phyloP scores from a whole-genome alignment of 2,888 invertebrate genomes.

The Itoplectis maculator region DNA sequence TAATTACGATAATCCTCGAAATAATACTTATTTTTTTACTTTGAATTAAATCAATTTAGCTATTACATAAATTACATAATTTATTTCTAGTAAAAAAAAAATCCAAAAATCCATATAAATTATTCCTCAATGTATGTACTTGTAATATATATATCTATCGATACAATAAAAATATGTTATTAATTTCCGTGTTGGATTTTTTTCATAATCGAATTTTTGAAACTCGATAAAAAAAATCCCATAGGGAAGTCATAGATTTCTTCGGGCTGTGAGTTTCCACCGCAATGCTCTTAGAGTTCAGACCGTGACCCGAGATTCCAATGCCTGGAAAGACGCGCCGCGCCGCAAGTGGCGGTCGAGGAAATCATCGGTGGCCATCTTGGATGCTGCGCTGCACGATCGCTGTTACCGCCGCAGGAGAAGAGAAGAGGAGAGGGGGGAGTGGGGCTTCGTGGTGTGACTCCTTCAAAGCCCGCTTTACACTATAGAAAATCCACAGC shows the following conservation, averaged over 20 bases:
- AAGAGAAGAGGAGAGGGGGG: too few relatives aligned
- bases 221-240: too few relatives aligned
- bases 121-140: too few relatives aligned
- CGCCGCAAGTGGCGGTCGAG: neutral
- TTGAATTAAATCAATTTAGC: neutral
- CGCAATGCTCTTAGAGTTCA: neutral
- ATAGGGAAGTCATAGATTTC: neutral
- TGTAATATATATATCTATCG: too few relatives aligned
- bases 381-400: constrained; percentile 33
- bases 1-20: neutral
- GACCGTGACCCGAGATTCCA: constrained; percentile 37
- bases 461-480: constrained; percentile 1
- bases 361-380: constrained; percentile 32
- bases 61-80: neutral
- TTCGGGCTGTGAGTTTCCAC: constrained; percentile 3
- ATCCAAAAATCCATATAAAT: too few relatives aligned
- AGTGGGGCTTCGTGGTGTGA: neutral
- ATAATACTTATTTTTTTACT: neutral
- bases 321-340: constrained; percentile 16
- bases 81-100: too few relatives aligned
- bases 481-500: neutral
- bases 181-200: too few relatives aligned
- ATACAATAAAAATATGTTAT: too few relatives aligned
- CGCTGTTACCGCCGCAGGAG: neutral
- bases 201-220: too few relatives aligned